Evolutionary conservation across 35 echinoderm and acorn worm species (phyloP), one percentile per base, ranked within the genome.

Genomic region (Ophioderma brevispina): DNA sequence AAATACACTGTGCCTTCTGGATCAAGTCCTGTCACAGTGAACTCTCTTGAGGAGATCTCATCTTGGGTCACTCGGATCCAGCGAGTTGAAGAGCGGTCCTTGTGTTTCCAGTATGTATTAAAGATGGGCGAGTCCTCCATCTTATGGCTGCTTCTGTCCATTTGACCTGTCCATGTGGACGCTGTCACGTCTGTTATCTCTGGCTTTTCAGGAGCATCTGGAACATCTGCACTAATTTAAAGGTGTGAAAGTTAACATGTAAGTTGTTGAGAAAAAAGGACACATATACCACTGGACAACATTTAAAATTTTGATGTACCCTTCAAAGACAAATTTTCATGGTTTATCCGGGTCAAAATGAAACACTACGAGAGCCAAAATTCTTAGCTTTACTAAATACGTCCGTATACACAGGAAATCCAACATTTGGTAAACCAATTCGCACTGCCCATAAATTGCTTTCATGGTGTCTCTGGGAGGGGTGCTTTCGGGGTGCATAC

Each of bases 1-100:
- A 84, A 81, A 36, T 94, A 94, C 75, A 90, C 93, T 21, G 93
- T 49, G 35, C 81, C 93, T 81, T 94, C 84, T 25, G 38, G 82
- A n/a, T n/a, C n/a, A 28, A 94, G 34, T 21, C 89, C 89, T 18
- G 81, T 94, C 23, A 90, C 93, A 30, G 76, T 85, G 93, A 79
- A 94, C 64, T 86, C 82, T 31, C 77, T 59, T 28, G 49, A 46
- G 30, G 78, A 28, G 41, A 90, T 84, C 34, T 94, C 85, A 52
- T 78, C 59, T 28, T 79, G 77, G 17, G 55, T 78, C 50, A 90
- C 77, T 25, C 82, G 59, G n/a, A 79, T 43, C 93, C 93, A 94
- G 17, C 91, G 78, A 25, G 91, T 77, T 30, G 80, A 81, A 39
- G 78, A 89, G 1, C 21, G 55, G n/a, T 93, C 91, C 28, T 88